Percentiles rank a stretch among this genome's conserved stretches.
phyloP scores from a whole-genome alignment of 2,113 vertebrate species.

The Pithys albifrons region DNA sequence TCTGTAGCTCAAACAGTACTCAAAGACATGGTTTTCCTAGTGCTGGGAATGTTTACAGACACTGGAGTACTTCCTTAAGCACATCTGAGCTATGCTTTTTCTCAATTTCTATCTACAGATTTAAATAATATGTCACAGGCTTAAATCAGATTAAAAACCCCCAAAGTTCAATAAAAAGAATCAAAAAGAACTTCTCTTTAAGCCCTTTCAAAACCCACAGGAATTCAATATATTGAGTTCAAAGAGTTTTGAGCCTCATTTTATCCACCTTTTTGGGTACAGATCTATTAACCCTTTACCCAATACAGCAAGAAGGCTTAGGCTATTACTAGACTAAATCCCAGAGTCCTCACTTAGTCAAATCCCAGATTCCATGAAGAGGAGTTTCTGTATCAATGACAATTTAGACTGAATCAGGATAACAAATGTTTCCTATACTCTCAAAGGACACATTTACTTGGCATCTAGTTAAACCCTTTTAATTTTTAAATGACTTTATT shows the following conservation, averaged over 20 bases:
- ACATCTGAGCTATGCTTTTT: not conserved
- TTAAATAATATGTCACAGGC: not conserved
- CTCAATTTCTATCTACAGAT: not conserved
- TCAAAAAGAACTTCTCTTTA: not conserved
- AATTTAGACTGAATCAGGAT: not conserved
- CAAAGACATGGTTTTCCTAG: not conserved
- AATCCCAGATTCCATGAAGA: not conserved
- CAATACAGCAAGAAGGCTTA: not conserved
- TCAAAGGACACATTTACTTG: not conserved
- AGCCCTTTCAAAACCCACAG: not conserved
- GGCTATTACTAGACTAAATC: not conserved
- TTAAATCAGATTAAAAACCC: not conserved
- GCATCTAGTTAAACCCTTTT: not conserved
- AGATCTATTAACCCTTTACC: not conserved
- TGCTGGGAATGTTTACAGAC: not conserved
- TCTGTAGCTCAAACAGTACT: not conserved
- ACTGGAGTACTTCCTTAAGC: not conserved
- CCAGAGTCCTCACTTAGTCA: not conserved
- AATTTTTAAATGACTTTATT: not conserved
- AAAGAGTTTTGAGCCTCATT: not conserved
- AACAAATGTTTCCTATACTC: not conserved
- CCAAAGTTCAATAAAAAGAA: not conserved
- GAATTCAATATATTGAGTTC: not conserved
- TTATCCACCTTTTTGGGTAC: not conserved
- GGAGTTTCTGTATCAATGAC: not conserved